Base-by-base conservation (phyloP, 2,113 vertebrate genomes). In the Athene cunicularia region DNA sequence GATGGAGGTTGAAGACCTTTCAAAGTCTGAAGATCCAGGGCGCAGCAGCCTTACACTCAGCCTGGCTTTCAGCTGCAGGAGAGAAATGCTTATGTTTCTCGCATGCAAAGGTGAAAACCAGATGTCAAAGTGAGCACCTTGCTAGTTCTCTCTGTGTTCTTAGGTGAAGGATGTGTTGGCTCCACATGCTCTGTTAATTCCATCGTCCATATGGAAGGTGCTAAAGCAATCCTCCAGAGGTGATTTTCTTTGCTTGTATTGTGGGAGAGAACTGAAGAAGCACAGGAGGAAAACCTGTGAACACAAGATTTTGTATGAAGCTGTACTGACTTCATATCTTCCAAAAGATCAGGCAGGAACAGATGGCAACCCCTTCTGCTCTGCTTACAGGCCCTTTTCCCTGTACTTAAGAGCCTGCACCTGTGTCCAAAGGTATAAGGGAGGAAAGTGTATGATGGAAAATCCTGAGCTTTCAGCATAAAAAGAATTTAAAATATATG, bases 301-400 rank as follows among this genome's bases (percentile, higher is more conserved):
- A 21, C 16, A 4, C 50, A 33, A 45, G 17, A 79, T 50, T 91
- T 68, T 50, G 30, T 37, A 62, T 4, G 6, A 62, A 80, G 39
- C 67, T 86, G 33, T 62, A 35, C 27, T 80, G 85, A 59, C 26
- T 90, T 58, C 0, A 0, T 45, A 32, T 76, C 45, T 88, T 91
- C 58, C 45, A 49, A 62, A 70, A 88, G 63, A 80, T 70, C 15
- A 53, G 39, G 27, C 2, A 0, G 19, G 32, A 87, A 37, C 80
- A 94, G 80, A 79, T 85, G 80, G 60, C 73, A 94, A 15, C 37
- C 45, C 41, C 50, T 88, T 80, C 85, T 90, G 82, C 60, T 92
- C 64, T 75, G 18, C 47, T 80, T 58, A 8, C 6, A 59, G 68
- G 37, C 56, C 56, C 21, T 74, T 71, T 79, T 66, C 16, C 16